Percentiles rank a stretch among this genome's conserved stretches.
Conservation (phyloP, 2,797 vertebrate genomes). For the Arrhamphus sclerolepis region DNA sequence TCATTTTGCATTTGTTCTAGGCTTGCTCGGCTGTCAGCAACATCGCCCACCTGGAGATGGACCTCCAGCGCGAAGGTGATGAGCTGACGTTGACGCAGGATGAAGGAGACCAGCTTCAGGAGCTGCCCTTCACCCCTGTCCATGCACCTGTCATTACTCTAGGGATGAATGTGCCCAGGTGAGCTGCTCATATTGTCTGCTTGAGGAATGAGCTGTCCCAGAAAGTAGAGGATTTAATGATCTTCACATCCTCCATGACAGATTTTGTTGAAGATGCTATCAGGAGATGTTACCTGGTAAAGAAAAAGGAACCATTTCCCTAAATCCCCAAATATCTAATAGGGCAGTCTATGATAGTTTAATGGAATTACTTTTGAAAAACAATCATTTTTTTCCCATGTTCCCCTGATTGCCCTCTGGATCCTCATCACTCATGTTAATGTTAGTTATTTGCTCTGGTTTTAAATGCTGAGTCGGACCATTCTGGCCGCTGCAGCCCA, state of each 20-base stretch:
- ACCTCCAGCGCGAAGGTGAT: slow-evolving; percentile 64
- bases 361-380: background rate
- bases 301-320: background rate
- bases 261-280: background rate
- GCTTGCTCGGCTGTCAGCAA: slow-evolving; percentile 63
- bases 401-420: too few relatives aligned
- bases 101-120: slow-evolving; percentile 76
- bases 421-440: too few relatives aligned
- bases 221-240: background rate
- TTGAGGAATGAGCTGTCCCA: background rate
- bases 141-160: slow-evolving; percentile 86
- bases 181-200: slow-evolving; percentile 46
- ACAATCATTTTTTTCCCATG: too few relatives aligned
- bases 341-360: background rate
- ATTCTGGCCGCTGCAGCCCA: too few relatives aligned
- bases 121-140: slow-evolving; percentile 86
- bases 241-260: background rate
- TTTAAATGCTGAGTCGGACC: too few relatives aligned
- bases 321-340: background rate
- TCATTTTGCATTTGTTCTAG: slow-evolving; percentile 49
- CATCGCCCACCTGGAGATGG: slow-evolving; percentile 86
- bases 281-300: background rate
- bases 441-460: too few relatives aligned
- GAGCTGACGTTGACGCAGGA: slow-evolving; percentile 15
- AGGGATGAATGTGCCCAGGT: slow-evolving; percentile 85